Evolutionary conservation across 2,113 vertebrate species (phyloP).

Genomic region (Sturnus vulgaris): DNA sequence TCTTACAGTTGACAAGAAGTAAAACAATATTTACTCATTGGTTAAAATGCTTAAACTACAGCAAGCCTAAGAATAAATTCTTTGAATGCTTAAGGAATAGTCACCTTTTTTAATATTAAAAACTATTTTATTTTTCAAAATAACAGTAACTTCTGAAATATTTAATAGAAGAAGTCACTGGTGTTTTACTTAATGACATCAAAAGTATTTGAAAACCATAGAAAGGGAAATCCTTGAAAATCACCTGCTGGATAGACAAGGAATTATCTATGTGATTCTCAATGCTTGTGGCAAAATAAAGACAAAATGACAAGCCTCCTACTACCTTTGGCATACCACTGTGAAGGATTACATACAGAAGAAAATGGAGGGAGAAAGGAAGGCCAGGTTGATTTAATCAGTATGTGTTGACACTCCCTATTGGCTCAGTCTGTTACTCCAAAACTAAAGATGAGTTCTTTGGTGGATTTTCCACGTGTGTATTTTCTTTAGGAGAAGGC

Average conservation of each 20-base stretch:
- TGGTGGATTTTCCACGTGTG: neutral
- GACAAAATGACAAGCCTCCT: neutral
- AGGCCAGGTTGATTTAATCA: neutral
- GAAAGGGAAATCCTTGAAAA: neutral
- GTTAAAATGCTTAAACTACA: neutral
- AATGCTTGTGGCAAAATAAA: neutral
- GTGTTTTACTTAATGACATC: neutral
- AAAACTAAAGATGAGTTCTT: neutral
- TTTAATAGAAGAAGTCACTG: neutral
- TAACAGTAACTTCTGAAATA: neutral
- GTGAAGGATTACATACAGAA: neutral
- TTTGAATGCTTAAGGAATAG: neutral
- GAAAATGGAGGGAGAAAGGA: neutral
- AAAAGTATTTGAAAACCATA: neutral
- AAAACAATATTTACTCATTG: neutral
- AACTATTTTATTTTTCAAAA: neutral
- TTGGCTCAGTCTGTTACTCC: neutral
- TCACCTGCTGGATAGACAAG: neutral
- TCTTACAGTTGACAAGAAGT: neutral
- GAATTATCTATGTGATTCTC: neutral
- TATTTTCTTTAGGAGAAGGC: neutral
- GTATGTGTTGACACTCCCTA: neutral
- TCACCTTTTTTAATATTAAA: neutral
- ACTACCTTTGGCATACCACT: neutral
- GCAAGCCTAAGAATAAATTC: neutral